Evolutionary conservation across 2,797 vertebrate genomes (phyloP).

Genomic region (Sebastes itinus): DNA sequence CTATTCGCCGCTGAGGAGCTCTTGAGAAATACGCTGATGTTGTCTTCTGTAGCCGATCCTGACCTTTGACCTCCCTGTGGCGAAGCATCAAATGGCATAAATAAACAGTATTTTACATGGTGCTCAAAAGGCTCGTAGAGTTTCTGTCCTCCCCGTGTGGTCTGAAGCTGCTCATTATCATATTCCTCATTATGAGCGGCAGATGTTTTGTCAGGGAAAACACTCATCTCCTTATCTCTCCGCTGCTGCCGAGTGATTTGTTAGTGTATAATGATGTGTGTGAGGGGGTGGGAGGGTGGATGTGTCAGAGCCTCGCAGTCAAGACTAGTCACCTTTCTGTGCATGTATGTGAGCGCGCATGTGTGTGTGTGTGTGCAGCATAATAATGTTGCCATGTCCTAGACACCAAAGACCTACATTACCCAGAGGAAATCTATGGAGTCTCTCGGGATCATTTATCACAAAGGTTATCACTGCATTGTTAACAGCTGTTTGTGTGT

Average conservation of each 20-base stretch:
- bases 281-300: slow-evolving; percentile 4
- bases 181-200: slow-evolving; percentile 48
- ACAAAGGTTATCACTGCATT: slow-evolving; percentile 70
- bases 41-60: not conserved
- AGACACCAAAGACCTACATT: slow-evolving; percentile 59
- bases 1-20: not conserved
- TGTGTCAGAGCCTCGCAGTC: slow-evolving; percentile 38
- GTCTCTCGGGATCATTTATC: slow-evolving; percentile 66
- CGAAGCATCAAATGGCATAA: not conserved
- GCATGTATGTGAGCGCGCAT: slow-evolving; percentile 8
- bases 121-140: not conserved
- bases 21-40: not conserved
- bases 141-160: slow-evolving; percentile 17
- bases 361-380: slow-evolving; percentile 48
- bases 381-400: slow-evolving; percentile 67
- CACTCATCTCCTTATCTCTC: slow-evolving; percentile 49
- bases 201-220: slow-evolving; percentile 63
- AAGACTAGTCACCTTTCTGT: slow-evolving; percentile 49
- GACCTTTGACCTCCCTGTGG: slow-evolving; percentile 33
- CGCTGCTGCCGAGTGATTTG: slow-evolving; percentile 35
- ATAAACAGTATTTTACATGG: not conserved
- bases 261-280: slow-evolving; percentile 42
- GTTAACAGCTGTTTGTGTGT: slow-evolving; percentile 28
- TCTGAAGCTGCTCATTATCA: slow-evolving; percentile 42
- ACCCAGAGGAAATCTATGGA: slow-evolving; percentile 60